Evolutionary conservation across 2,797 vertebrate species (phyloP).

Genomic region (Sebastiscus albofasciatus): DNA sequence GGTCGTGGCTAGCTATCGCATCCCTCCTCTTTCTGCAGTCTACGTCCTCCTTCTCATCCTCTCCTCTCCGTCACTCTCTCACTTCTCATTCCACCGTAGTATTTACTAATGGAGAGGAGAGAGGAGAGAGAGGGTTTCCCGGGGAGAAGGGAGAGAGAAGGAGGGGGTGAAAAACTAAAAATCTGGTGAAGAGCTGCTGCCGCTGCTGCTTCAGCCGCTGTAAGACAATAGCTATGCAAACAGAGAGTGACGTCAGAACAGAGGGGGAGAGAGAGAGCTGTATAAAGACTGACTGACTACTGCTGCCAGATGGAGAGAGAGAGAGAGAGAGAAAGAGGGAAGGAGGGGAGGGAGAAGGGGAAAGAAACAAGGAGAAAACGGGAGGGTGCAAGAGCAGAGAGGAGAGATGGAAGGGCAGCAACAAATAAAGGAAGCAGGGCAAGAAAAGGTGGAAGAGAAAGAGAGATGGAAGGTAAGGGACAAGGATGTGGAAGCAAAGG

Average conservation of each 20-base stretch:
- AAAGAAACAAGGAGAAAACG: not conserved
- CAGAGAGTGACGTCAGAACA: constrained; percentile 89
- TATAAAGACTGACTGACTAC: constrained; percentile 78
- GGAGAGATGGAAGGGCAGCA: not conserved
- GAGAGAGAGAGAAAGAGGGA: not conserved
- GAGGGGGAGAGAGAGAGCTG: constrained; percentile 7
- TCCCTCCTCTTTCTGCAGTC: constrained; percentile 57
- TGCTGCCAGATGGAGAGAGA: constrained; percentile 64
- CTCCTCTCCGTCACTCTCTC: constrained; percentile 74
- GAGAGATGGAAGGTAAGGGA: not conserved
- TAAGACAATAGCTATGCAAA: constrained; percentile 93
- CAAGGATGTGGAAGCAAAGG: not conserved
- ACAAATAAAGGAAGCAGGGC: not conserved
- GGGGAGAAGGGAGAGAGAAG: constrained; percentile 5
- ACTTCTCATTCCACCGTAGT: constrained; percentile 66
- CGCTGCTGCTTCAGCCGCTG: constrained; percentile 76
- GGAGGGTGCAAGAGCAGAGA: not conserved
- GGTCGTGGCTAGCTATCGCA: constrained; percentile 64
- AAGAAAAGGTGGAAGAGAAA: not conserved
- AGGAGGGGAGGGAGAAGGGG: not conserved
- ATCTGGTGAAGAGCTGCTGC: constrained; percentile 82
- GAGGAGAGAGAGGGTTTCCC: constrained; percentile 24
- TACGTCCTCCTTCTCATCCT: constrained; percentile 53
- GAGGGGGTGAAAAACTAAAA: constrained; percentile 40
- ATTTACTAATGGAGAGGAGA: constrained; percentile 44